phyloP scores from a whole-genome alignment of 2,113 vertebrate species.

The Mobula hypostoma region DNA sequence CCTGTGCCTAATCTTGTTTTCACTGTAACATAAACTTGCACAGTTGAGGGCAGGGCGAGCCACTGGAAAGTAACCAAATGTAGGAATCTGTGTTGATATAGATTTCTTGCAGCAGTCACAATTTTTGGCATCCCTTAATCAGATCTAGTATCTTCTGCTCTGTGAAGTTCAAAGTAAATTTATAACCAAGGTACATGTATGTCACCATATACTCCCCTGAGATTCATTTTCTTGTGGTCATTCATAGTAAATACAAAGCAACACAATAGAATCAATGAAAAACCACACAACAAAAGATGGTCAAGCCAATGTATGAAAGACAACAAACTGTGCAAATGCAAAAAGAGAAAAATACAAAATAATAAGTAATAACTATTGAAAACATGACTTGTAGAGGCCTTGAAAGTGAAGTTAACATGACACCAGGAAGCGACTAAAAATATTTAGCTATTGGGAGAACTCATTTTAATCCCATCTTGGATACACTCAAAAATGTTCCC shows the following conservation, averaged over 20 bases:
- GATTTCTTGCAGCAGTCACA: not conserved
- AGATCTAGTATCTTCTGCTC: not conserved
- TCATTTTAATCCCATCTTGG: not conserved
- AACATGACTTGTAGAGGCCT: too few relatives aligned
- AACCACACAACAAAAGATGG: too few relatives aligned
- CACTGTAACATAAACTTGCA: not conserved
- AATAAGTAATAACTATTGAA: too few relatives aligned
- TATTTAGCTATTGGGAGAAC: not conserved
- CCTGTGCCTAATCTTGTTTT: not conserved
- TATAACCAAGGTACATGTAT: too few relatives aligned
- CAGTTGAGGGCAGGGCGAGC: not conserved
- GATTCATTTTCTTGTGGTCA: too few relatives aligned
- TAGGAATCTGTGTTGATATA: not conserved
- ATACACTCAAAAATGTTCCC: not conserved
- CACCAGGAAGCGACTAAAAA: not conserved
- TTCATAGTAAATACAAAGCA: too few relatives aligned
- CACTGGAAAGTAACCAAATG: not conserved
- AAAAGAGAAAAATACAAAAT: too few relatives aligned
- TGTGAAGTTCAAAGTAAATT: too few relatives aligned
- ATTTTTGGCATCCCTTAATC: not conserved
- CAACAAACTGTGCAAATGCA: too few relatives aligned
- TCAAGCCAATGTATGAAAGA: too few relatives aligned
- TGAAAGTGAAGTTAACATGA: not conserved
- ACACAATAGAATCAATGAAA: too few relatives aligned
- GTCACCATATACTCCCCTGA: too few relatives aligned